Evolutionary conservation across 2,797 vertebrate species (phyloP), one percentile per base, ranked within the genome.

Genomic region (Pseudochaenichthys georgianus): DNA sequence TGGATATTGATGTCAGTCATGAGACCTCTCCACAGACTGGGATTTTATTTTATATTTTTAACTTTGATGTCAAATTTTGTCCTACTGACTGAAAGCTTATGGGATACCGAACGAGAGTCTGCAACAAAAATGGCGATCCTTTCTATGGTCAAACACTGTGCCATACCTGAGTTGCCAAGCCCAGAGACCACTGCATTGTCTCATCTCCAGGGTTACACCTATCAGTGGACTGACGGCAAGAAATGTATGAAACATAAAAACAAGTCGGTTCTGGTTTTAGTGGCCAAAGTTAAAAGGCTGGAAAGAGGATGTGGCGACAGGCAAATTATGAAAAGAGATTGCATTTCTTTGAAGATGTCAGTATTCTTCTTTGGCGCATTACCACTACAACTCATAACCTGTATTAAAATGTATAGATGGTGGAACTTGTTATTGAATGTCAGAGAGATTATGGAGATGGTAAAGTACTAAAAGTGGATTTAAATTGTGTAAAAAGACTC

Each of bases 391-490:
- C 94, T 96, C 96, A 95, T 98, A 98, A 98, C 96, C 95, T 98
- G 97, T 98, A 99, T 98, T 97, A 97, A 95, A 99, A 96, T 99
- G 98, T 99, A 98, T 98, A 99, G 97, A 97, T 96, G 95, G 96
- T 97, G 96, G 96, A 97, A 96, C 95, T 82, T 97, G 96, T 97
- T 96, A 95, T 94, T 95, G 94, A 98, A 96, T 97, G 97, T 98
- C 95, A 96, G 96, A 96, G 94, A 96, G 90, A 92, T 93, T 94
- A 90, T 91, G 95, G 76, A 89, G 85, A 92, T 89, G 84, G 87
- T 77, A 83, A 92, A 95, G 93, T 96, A 94, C 84, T 91, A 92
- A 94, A 89, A 88, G 86, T 92, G 88, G 89, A 93, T 95, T 93
- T 92, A 93, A 94, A 89, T 93, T 93, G 91, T 95, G 92, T 94